phyloP scores from a whole-genome alignment of 2,113 vertebrate genomes.

The Melanotaenia duboulayi region DNA sequence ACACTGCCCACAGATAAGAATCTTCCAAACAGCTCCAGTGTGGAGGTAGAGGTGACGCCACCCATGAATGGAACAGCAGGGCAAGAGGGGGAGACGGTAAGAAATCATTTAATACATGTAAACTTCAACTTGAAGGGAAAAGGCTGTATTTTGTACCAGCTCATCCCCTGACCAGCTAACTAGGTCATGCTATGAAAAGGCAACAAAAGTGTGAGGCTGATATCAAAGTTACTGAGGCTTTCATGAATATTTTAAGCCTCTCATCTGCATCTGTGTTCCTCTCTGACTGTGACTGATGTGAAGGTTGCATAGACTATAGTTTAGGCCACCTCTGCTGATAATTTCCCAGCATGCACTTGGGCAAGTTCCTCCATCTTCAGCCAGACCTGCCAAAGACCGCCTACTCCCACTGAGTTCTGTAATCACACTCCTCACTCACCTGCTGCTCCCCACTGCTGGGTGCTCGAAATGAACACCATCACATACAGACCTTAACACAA shows the following conservation, averaged over 20 bases:
- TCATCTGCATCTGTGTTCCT: slow-evolving; percentile 47
- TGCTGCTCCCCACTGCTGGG: slow-evolving; percentile 58
- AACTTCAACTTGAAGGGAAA: not conserved
- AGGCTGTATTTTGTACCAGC: not conserved
- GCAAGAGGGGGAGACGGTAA: slow-evolving; percentile 90
- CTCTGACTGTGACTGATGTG: slow-evolving; percentile 63
- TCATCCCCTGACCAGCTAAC: not conserved
- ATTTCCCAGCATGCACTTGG: slow-evolving; percentile 69
- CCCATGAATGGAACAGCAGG: slow-evolving; percentile 90
- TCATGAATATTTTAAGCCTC: slow-evolving; percentile 56
- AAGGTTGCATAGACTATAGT: slow-evolving; percentile 54
- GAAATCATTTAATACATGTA: slow-evolving; percentile 72
- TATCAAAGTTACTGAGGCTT: slow-evolving; percentile 41
- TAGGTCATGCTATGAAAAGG: not conserved
- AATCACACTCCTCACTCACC: slow-evolving; percentile 69
- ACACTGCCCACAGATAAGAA: slow-evolving; percentile 86
- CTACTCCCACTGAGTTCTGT: slow-evolving; percentile 65
- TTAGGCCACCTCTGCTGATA: slow-evolving; percentile 67
- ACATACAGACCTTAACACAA: not conserved
- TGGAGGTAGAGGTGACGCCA: slow-evolving; percentile 94
- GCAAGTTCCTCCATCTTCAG: slow-evolving; percentile 59
- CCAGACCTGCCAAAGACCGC: slow-evolving; percentile 67
- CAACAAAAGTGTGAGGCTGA: not conserved
- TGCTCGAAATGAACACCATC: slow-evolving; percentile 30
- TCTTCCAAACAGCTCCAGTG: slow-evolving; percentile 90